These are phyloP conservation scores for Hyperoplus immaculatus DNA, from an alignment of 2,797 vertebrate genomes.

Conservation along the genomic window DNA sequence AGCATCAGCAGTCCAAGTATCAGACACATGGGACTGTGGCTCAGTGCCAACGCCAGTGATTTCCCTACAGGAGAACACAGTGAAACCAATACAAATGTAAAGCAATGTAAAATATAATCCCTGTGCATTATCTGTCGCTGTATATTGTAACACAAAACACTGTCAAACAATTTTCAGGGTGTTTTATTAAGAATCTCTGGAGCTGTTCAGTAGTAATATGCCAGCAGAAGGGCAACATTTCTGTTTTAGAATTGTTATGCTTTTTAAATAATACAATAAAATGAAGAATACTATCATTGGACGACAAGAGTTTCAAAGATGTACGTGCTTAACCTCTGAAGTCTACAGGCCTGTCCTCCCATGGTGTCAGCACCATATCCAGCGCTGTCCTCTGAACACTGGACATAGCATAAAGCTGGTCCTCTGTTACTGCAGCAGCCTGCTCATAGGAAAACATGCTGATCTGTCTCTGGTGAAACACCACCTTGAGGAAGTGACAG, in stretches of 20 bases:
- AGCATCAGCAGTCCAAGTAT: conserved; percentile 80
- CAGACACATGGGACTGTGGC: conserved; percentile 71
- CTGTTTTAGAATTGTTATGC: neutral
- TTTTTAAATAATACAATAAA: neutral
- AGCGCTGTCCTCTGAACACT: conserved; percentile 82
- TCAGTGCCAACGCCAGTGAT: conserved; percentile 72
- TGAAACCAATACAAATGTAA: conserved; percentile 39
- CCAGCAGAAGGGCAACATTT: neutral
- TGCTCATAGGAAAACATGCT: conserved; percentile 87
- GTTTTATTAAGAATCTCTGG: neutral
- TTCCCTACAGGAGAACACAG: conserved; percentile 70
- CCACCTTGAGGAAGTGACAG: conserved; percentile 75
- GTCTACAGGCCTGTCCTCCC: conserved; percentile 80
- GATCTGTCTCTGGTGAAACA: conserved; percentile 82
- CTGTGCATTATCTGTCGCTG: neutral
- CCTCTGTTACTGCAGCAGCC: conserved; percentile 79
- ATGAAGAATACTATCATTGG: neutral
- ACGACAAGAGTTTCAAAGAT: neutral
- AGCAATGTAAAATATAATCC: conserved; percentile 36
- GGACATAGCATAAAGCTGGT: conserved; percentile 75
- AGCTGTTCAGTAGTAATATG: neutral
- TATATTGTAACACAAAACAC: neutral
- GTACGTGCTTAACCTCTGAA: conserved; percentile 78
- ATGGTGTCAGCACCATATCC: conserved; percentile 83
- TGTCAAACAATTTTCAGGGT: neutral